Base-by-base conservation (phyloP, 2,797 vertebrate species). In the Pseudocheirus occidentalis region DNA sequence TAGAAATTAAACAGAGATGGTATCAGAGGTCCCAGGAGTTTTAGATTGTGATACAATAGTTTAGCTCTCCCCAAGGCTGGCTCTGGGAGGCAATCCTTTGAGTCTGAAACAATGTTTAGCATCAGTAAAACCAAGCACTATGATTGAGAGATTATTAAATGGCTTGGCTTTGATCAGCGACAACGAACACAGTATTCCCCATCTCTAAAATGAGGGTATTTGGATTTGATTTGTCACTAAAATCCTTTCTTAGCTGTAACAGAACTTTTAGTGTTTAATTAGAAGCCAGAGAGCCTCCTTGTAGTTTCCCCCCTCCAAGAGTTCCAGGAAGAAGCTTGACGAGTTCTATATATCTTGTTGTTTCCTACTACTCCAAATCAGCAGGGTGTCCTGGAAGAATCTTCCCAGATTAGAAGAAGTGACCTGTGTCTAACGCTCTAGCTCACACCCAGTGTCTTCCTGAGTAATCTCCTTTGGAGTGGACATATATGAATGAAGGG, bases 1-100 rank as follows among this genome's bases (percentile, higher is more conserved):
- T 95, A 96, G 96, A 98, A 98, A 97, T 97, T 97, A 97, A 98
- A 97, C 98, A 98, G 97, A 97, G 98, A 98, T 97, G 97, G 90
- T 97, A 98, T 98, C 97, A 97, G 96, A 96, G 97, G 95, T 97
- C 97, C 97, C 97, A 91, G 50, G 97, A 97, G 97, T 97, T 96
- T 97, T 97, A 96, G 95, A 18, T 94, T 95, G 90, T 94, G 97
- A 96, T 97, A 94, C 95, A 96, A 96, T 97, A 97, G 95, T 96
- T 97, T 94, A 91, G 58, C 96, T 95, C 96, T 96, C 97, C 96
- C 97, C 94, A 55, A 91, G 87, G 50, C 97, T 95, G 81, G 87
- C 95, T 94, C 96, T 0, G 10, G 56, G 94, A 97, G 93, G 96
- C 92, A 52, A 2, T 96, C 95, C 98, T 98, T 97, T 97, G 97